Evolutionary conservation across 2,888 invertebrate genomes (phyloP).

Genomic region (Ypsolopha sequella): DNA sequence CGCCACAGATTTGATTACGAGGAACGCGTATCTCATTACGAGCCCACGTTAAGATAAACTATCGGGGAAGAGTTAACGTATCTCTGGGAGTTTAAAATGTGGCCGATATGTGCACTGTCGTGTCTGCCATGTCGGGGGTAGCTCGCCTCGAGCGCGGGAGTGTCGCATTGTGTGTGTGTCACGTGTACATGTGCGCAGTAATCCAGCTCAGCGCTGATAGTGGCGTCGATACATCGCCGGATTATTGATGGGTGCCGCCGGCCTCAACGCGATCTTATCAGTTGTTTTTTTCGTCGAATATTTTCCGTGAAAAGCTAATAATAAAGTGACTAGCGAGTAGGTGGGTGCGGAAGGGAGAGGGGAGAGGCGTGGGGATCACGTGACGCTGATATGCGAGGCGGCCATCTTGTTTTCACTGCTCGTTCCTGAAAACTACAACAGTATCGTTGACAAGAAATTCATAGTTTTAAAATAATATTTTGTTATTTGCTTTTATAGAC

Average conservation of each 20-base stretch:
- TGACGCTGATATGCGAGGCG: conserved; percentile 44
- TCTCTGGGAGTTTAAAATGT: conserved; percentile 7
- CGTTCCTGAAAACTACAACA: no score
- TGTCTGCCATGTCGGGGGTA: conserved; percentile 1
- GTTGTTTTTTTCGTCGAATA: conserved; percentile 57
- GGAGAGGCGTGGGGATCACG: conserved; percentile 21
- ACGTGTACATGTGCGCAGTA: background rate
- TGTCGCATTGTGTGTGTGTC: conserved; percentile 4
- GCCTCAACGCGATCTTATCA: conserved; percentile 59
- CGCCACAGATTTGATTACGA: conserved; percentile 57
- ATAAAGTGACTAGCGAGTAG: conserved; percentile 14
- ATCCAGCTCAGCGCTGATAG: conserved; percentile 8
- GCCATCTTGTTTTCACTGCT: conserved; percentile 47
- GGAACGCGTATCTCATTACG: conserved; percentile 46
- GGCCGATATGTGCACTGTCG: background rate
- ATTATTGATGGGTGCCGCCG: conserved; percentile 59
- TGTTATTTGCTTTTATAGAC: background rate
- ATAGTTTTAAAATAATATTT: no score
- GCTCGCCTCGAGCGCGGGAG: conserved; percentile 1
- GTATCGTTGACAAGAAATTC: no score
- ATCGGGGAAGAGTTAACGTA: conserved; percentile 14
- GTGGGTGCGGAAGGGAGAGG: background rate
- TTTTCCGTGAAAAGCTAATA: conserved; percentile 62
- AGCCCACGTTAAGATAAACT: conserved; percentile 9
- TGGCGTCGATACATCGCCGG: conserved; percentile 27